These are phyloP conservation scores for Heterochromis multidens DNA, from an alignment of 2,113 vertebrate species.

Conservation along the genomic window DNA sequence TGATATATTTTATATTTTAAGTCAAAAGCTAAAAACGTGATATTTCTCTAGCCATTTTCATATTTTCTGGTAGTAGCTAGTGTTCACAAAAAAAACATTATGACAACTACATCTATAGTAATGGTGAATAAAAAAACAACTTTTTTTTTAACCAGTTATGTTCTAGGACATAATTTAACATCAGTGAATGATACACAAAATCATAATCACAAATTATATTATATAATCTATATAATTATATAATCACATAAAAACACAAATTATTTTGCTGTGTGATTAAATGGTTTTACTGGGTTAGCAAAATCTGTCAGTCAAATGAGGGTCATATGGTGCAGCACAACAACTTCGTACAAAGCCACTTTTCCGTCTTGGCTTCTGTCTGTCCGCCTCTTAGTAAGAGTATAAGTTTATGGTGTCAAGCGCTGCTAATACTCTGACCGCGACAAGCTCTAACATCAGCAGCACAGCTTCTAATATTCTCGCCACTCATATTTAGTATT, in stretches of 20 bases:
- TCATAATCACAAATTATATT: background rate
- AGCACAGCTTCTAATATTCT: background rate
- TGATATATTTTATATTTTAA: no score
- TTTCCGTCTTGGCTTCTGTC: no score
- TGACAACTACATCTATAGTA: no score
- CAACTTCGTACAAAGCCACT: background rate
- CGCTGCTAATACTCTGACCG: fast-evolving
- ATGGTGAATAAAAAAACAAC: no score
- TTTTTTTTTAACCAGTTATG: no score
- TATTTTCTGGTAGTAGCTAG: no score
- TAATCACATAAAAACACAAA: background rate
- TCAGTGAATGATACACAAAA: background rate
- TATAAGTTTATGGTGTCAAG: fast-evolving
- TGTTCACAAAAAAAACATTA: no score
- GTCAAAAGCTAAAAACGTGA: no score
- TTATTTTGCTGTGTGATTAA: background rate
- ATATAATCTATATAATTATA: no score
- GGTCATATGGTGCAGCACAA: background rate
- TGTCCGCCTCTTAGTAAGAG: no score
- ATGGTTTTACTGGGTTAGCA: background rate
- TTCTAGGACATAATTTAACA: background rate
- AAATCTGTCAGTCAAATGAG: no score
- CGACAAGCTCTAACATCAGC: background rate
- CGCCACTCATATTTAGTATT: background rate
- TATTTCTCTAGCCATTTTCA: no score